phyloP scores from a whole-genome alignment of 1,140 invertebrate species.

The Penaeus chinensis region DNA sequence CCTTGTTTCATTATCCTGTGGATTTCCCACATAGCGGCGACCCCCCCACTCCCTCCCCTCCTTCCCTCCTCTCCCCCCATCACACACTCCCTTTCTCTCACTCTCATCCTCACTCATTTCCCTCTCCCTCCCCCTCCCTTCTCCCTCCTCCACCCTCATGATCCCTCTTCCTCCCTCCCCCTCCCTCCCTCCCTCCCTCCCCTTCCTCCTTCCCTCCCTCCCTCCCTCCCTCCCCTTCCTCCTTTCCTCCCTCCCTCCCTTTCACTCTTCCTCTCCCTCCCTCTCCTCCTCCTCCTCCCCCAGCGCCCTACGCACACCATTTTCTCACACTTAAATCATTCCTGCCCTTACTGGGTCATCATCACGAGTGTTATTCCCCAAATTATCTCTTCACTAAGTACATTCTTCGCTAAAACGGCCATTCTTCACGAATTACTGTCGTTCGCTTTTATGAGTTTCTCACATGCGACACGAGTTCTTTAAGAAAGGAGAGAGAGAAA shows the following conservation, averaged over 20 bases:
- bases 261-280: background rate
- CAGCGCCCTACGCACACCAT: background rate
- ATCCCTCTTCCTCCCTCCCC: background rate
- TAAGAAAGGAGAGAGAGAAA: no score
- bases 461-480: no score
- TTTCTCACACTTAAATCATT: slow-evolving; percentile 1
- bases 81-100: background rate
- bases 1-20: background rate
- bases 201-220: background rate
- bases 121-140: background rate
- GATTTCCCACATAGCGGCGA: background rate
- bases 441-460: no score
- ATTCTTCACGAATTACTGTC: no score
- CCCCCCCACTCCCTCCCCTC: background rate
- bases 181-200: background rate
- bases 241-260: background rate
- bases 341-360: background rate
- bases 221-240: background rate
- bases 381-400: no score
- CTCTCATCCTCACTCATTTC: background rate
- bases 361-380: background rate
- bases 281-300: background rate
- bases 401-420: no score
- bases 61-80: no score
- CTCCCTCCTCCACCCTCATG: background rate